Conservation (phyloP, 2,888 invertebrate genomes). For the Torymus texanus region DNA sequence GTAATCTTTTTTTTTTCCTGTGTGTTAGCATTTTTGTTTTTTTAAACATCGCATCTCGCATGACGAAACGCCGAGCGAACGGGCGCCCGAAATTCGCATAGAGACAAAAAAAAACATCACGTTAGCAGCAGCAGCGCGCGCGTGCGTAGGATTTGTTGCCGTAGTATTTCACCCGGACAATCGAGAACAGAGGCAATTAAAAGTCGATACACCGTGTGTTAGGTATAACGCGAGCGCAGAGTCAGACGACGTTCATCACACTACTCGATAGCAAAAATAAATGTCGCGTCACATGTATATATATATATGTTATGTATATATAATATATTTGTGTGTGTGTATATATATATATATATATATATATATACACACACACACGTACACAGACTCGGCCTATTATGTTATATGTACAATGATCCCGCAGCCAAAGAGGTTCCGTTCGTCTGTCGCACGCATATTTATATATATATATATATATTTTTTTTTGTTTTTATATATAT, state of each 20-base stretch:
- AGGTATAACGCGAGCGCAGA: background rate
- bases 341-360: too few relatives aligned
- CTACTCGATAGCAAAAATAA: conserved; percentile 71
- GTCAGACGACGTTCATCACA: conserved; percentile 18
- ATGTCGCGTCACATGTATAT: conserved; percentile 59
- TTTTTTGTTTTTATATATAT: conserved; percentile 13
- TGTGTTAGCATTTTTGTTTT: background rate
- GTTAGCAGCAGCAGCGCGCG: too few relatives aligned
- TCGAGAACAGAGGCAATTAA: background rate
- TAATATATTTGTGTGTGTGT: too few relatives aligned
- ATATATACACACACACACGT: conserved; percentile 31
- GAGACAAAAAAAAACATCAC: too few relatives aligned
- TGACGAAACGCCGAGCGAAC: background rate
- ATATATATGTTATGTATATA: too few relatives aligned
- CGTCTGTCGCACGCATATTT: conserved; percentile 23
- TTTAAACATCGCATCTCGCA: background rate
- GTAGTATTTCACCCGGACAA: background rate
- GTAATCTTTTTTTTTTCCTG: background rate
- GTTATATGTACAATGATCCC: conserved; percentile 61
- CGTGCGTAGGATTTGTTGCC: too few relatives aligned
- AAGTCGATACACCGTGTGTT: background rate
- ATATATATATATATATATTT: background rate
- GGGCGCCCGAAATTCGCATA: too few relatives aligned
- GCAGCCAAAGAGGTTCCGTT: conserved; percentile 37
- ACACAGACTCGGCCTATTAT: conserved; percentile 52